These are phyloP conservation scores for Lithophane ornitopus DNA, from an alignment of 2,888 invertebrate genomes.

Conservation along the genomic window DNA sequence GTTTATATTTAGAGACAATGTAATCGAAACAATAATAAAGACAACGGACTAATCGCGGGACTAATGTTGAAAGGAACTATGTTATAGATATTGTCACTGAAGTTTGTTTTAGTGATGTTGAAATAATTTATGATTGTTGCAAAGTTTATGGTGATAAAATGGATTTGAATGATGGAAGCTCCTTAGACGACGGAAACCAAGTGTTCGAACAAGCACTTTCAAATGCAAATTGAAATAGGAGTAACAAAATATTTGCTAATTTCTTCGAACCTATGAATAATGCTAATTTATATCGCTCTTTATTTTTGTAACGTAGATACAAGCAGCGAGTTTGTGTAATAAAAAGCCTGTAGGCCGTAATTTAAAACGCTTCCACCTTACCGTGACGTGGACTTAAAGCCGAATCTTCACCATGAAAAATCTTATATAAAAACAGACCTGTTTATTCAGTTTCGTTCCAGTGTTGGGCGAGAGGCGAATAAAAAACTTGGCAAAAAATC, in stretches of 20 bases:
- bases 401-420: slow-evolving; percentile 75
- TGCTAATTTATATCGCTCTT: slow-evolving; percentile 33
- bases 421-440: slow-evolving; percentile 77
- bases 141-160: slow-evolving; percentile 12
- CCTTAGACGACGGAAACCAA: not conserved
- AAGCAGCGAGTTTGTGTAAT: slow-evolving; percentile 55
- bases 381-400: slow-evolving; percentile 70
- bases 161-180: not conserved
- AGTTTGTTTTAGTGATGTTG: not conserved
- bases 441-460: slow-evolving; percentile 80
- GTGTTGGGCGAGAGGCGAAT: slow-evolving; percentile 68
- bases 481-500: slow-evolving; percentile 71
- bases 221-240: slow-evolving; percentile 27
- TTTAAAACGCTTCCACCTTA: slow-evolving; percentile 75
- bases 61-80: slow-evolving; percentile 18
- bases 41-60: too few species aligned
- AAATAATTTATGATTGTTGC: slow-evolving; percentile 6
- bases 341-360: slow-evolving; percentile 70
- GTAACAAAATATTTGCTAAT: slow-evolving; percentile 10
- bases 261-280: slow-evolving; percentile 37
- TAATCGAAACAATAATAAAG: slow-evolving; percentile 41
- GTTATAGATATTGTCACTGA: not conserved
- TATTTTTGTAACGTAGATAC: slow-evolving; percentile 50
- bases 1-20: slow-evolving; percentile 47
- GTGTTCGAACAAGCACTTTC: not conserved